Conservation (phyloP, 1,140 invertebrate species). For the Rhagoletis pomonella region DNA sequence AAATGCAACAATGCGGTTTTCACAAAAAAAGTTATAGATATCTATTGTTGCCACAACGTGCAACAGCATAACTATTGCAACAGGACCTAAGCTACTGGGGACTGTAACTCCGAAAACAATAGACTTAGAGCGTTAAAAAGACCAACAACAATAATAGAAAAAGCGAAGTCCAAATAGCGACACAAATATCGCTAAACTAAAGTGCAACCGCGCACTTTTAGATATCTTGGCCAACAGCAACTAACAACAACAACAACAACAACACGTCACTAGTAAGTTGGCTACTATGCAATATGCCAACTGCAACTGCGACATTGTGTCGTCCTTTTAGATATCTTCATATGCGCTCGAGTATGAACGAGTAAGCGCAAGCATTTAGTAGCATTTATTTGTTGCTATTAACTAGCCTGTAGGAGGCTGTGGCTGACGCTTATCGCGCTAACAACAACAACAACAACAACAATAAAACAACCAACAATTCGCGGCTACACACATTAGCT, state of each 20-base stretch:
- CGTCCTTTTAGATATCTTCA: slow-evolving; percentile 73
- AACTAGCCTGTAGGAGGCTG: slow-evolving; percentile 66
- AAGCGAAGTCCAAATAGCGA: slow-evolving; percentile 50
- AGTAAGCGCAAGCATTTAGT: slow-evolving; percentile 66
- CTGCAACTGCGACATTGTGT: slow-evolving; percentile 70
- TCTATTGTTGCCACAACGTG: slow-evolving; percentile 32
- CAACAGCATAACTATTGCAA: slow-evolving; percentile 29
- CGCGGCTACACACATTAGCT: slow-evolving; percentile 36
- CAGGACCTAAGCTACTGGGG: background rate
- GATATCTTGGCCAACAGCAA: background rate
- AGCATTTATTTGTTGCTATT: slow-evolving; percentile 73
- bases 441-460: no score
- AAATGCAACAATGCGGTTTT: background rate
- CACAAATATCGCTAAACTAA: slow-evolving; percentile 36
- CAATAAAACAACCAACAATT: background rate
- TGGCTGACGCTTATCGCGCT: slow-evolving; percentile 69
- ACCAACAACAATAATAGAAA: slow-evolving; percentile 13
- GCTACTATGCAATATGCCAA: slow-evolving; percentile 66
- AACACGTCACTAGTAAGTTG: slow-evolving; percentile 1
- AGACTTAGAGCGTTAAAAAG: background rate
- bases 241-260: background rate
- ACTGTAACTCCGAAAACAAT: background rate
- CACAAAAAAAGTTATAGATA: slow-evolving; percentile 38
- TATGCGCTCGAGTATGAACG: slow-evolving; percentile 59
- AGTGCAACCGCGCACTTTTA: background rate